Percentiles rank a stretch among this genome's conserved stretches.
Conservation (phyloP, 2,797 vertebrate genomes). For the Notamacropus eugenii region DNA sequence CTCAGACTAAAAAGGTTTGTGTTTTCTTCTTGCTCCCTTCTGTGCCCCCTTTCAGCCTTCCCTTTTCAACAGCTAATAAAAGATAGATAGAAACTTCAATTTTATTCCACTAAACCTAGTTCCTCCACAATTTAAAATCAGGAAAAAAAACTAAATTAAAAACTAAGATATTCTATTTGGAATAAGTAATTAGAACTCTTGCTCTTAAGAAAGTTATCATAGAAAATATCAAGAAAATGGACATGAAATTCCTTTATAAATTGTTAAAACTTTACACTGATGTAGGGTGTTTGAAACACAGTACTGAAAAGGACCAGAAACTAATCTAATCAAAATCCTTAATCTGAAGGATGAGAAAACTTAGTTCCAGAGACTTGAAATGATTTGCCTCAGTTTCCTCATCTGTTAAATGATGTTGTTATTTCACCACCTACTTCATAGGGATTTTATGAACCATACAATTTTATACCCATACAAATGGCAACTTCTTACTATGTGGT, state of each 20-base stretch:
- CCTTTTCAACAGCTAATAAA: neutral
- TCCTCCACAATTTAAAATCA: neutral
- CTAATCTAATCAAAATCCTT: neutral
- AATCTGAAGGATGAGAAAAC: neutral
- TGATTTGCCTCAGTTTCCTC: neutral
- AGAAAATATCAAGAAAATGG: neutral
- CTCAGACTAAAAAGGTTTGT: neutral
- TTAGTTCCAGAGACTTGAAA: neutral
- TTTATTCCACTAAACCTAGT: neutral
- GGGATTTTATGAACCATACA: neutral
- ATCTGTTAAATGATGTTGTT: neutral
- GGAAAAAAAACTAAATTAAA: neutral
- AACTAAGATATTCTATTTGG: neutral
- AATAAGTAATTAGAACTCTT: neutral
- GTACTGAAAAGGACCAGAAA: neutral
- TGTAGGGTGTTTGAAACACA: neutral
- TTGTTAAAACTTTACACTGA: neutral
- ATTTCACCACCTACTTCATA: neutral
- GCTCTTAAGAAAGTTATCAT: neutral
- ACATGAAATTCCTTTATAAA: neutral
- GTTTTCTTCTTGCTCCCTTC: neutral
- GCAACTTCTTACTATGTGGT: neutral
- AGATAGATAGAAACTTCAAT: neutral
- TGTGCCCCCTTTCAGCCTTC: neutral
- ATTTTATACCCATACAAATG: neutral